Evolutionary conservation across 2,113 vertebrate species (phyloP).

Genomic region (Boulengeromyrus knoepffleri): DNA sequence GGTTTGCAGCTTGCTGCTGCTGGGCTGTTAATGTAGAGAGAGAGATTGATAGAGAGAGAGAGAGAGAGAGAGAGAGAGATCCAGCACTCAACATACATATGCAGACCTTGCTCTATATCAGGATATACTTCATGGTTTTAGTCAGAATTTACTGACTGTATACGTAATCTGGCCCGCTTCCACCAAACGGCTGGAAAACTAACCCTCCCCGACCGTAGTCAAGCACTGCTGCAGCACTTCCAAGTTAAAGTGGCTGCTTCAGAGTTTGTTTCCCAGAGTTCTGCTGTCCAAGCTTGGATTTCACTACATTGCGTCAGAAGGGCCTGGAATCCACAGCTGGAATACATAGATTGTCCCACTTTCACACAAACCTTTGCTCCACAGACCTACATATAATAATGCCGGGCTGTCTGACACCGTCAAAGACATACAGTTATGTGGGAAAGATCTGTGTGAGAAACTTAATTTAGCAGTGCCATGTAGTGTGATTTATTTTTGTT

Average conservation of each 20-base stretch:
- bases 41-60: neutral
- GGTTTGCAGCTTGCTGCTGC: slow-evolving; percentile 33
- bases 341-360: slow-evolving; percentile 40
- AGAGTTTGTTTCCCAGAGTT: slow-evolving; percentile 29
- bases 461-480: neutral
- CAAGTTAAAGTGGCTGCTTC: slow-evolving; percentile 21
- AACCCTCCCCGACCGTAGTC: neutral
- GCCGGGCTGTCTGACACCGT: neutral
- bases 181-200: neutral
- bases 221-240: slow-evolving; percentile 4
- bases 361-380: slow-evolving; percentile 1
- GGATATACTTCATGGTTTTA: neutral
- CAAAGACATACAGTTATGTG: neutral
- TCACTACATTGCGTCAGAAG: slow-evolving; percentile 60
- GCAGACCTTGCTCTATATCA: neutral
- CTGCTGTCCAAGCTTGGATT: slow-evolving; percentile 38
- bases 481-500: neutral
- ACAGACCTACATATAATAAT: neutral
- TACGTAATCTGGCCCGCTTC: neutral
- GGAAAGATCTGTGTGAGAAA: neutral
- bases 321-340: slow-evolving; percentile 48
- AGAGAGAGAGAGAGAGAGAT: neutral
- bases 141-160: neutral
- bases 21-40: slow-evolving; percentile 2
- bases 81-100: neutral